These are phyloP conservation scores for Doris montereyensis DNA, from an alignment of 2,888 invertebrate species.

Conservation along the genomic window DNA sequence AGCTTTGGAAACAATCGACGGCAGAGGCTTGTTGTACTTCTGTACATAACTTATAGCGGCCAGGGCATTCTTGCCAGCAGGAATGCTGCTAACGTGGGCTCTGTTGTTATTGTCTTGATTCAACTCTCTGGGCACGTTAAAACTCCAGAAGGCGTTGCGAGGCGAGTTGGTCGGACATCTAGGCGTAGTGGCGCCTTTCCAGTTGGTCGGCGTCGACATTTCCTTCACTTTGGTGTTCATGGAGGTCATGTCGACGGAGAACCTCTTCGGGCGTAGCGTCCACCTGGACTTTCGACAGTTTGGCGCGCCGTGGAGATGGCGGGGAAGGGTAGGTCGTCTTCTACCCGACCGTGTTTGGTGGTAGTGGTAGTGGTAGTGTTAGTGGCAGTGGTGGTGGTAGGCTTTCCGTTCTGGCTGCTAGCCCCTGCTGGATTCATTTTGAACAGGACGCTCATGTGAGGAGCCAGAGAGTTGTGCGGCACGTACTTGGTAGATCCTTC, in stretches of 20 bases:
- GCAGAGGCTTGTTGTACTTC: slow-evolving; percentile 26
- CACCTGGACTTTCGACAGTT: background rate
- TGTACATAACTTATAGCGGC: slow-evolving; percentile 21
- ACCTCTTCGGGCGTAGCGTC: background rate
- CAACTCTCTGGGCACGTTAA: slow-evolving; percentile 18
- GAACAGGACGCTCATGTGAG: slow-evolving; percentile 29
- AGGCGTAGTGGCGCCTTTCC: background rate
- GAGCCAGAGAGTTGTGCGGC: slow-evolving; percentile 4
- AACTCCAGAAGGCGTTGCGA: slow-evolving; percentile 24
- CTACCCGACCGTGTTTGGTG: background rate
- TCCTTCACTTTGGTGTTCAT: too few species aligned
- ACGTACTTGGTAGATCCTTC: background rate
- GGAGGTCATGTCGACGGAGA: background rate
- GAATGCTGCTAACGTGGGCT: slow-evolving; percentile 16
- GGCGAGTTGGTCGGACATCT: slow-evolving; percentile 12
- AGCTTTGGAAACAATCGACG: background rate
- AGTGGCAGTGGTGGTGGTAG: background rate
- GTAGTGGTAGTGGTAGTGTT: background rate
- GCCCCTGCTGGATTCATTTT: slow-evolving; percentile 18
- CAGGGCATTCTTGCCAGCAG: slow-evolving; percentile 17
- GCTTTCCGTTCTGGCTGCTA: background rate
- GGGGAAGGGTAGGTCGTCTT: slow-evolving; percentile 2
- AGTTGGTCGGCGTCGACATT: background rate
- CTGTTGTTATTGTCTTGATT: background rate
- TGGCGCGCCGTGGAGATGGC: background rate